Conservation (phyloP, 1,140 invertebrate genomes). For the Vanessa atalanta region DNA sequence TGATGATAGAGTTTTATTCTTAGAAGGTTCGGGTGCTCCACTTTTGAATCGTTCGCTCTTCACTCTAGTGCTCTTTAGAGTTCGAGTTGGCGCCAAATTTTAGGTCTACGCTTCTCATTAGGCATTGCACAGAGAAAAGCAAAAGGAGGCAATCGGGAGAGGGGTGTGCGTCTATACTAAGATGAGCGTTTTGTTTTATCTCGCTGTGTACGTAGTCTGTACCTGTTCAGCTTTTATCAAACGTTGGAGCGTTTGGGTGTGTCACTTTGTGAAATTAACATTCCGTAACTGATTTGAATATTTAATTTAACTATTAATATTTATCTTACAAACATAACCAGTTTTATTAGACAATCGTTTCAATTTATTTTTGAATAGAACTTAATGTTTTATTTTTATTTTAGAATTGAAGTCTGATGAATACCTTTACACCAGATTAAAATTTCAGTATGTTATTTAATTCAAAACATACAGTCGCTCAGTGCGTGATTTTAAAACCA, state of each 20-base stretch:
- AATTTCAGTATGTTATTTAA: background rate
- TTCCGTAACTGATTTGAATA: background rate
- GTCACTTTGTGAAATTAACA: constrained; percentile 49
- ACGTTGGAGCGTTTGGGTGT: constrained; percentile 37
- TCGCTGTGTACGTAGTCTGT: constrained; percentile 51
- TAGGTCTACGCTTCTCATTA: constrained; percentile 75
- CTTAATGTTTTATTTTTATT: too few relatives aligned
- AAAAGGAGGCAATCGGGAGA: constrained; percentile 27
- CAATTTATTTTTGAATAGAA: too few relatives aligned
- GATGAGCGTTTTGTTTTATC: constrained; percentile 62
- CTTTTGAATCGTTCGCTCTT: constrained; percentile 52
- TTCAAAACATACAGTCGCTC: background rate
- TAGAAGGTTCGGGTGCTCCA: constrained; percentile 34
- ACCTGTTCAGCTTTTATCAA: constrained; percentile 36
- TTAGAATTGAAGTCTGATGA: too few relatives aligned
- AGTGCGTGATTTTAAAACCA: too few relatives aligned
- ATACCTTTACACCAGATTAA: background rate
- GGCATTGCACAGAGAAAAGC: constrained; percentile 49
- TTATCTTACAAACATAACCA: background rate
- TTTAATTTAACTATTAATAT: background rate
- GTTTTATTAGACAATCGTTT: too few relatives aligned
- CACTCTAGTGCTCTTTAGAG: constrained; percentile 64
- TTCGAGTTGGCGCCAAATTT: constrained; percentile 77
- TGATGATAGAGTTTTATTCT: constrained; percentile 40
- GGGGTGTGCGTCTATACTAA: constrained; percentile 53